Percentiles rank a stretch among this genome's conserved stretches.
phyloP scores from a whole-genome alignment of 2,888 invertebrate genomes.

The Lycia hirtaria region DNA sequence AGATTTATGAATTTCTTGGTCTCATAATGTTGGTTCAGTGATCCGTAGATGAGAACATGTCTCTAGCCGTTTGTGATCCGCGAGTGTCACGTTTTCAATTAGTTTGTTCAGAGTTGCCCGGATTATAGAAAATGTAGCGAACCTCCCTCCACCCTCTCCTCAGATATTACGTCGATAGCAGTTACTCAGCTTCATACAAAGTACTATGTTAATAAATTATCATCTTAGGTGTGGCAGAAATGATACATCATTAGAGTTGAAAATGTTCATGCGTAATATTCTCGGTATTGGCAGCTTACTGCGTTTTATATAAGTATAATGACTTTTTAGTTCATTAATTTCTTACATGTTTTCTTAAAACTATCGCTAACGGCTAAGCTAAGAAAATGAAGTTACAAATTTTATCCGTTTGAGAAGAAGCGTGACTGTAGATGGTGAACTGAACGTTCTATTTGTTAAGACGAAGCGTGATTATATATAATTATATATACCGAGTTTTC shows the following conservation, averaged over 20 bases:
- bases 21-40: slow-evolving; percentile 25
- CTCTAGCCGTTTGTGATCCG: slow-evolving; percentile 50
- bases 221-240: neutral
- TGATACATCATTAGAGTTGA: neutral
- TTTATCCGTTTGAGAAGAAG: slow-evolving; percentile 50
- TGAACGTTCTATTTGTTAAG: slow-evolving; percentile 21
- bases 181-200: neutral
- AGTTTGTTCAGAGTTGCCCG: slow-evolving; percentile 63
- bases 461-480: slow-evolving; percentile 32
- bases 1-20: slow-evolving; percentile 13
- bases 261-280: neutral
- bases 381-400: no score
- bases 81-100: slow-evolving; percentile 80
- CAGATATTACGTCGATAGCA: neutral
- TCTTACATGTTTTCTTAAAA: no score
- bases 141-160: slow-evolving; percentile 7
- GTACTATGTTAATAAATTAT: neutral
- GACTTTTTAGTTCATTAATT: no score
- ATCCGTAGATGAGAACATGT: slow-evolving; percentile 42
- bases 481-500: slow-evolving; percentile 30
- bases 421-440: slow-evolving; percentile 43
- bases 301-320: neutral
- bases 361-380: no score
- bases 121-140: slow-evolving; percentile 60
- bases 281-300: neutral